Conservation (phyloP, 2,113 vertebrate species). For the Formicarius rufipectus region DNA sequence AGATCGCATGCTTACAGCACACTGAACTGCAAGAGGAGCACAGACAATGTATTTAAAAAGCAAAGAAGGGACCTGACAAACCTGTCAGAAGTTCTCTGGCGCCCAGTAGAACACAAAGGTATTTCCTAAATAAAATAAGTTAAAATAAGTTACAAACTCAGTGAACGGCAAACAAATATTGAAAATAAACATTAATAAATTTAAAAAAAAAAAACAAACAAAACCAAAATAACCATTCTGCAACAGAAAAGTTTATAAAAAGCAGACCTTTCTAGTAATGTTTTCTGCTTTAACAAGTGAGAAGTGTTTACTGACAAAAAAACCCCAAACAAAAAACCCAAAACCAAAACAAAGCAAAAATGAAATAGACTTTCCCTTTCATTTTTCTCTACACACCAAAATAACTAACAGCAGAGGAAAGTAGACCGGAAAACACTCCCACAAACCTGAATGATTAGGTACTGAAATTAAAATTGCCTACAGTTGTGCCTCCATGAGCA, state of each 20-base stretch:
- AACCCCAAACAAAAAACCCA: neutral
- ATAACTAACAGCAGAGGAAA: neutral
- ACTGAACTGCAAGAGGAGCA: neutral
- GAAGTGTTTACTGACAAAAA: neutral
- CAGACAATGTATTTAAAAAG: neutral
- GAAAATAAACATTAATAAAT: neutral
- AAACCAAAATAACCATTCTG: neutral
- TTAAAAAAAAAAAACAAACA: neutral
- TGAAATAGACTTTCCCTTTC: neutral
- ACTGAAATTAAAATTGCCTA: neutral
- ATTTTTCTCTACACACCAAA: neutral
- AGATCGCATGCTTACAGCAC: neutral
- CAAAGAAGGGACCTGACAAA: conserved; percentile 33
- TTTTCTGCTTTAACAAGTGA: neutral
- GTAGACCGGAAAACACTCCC: neutral
- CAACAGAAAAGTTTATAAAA: neutral
- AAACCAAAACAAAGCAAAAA: too few relatives aligned
- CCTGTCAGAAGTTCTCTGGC: conserved; percentile 83
- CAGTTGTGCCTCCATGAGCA: neutral
- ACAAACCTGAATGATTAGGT: neutral
- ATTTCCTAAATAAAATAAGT: conserved; percentile 78
- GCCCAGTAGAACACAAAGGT: conserved; percentile 77
- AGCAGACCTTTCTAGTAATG: neutral
- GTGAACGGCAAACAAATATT: neutral
- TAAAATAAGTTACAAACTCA: neutral